A percentile compares a stretch with the other conserved stretches of the same genome.
phyloP scores from a whole-genome alignment of 2,797 vertebrate species.

The Ispidina lecontei region DNA sequence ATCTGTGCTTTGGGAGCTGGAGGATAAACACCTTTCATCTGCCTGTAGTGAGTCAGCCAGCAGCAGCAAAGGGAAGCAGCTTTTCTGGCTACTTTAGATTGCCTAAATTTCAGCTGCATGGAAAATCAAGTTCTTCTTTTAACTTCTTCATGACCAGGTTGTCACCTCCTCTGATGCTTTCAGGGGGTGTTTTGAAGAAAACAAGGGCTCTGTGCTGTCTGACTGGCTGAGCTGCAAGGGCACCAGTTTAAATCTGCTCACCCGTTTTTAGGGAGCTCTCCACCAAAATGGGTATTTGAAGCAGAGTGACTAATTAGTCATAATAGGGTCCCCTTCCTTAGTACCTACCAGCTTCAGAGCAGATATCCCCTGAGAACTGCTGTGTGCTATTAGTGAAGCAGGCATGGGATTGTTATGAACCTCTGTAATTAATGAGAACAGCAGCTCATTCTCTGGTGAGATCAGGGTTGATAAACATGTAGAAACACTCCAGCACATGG shows the following conservation, averaged over 20 bases:
- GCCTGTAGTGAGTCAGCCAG: neutral
- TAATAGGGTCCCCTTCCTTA: neutral
- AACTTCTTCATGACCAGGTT: neutral
- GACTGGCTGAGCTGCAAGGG: neutral
- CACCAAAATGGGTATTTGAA: neutral
- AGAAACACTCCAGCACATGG: neutral
- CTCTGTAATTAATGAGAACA: neutral
- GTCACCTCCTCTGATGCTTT: constrained; percentile 6
- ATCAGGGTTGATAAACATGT: fast-evolving
- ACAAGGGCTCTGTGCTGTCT: neutral
- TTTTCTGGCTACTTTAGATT: neutral
- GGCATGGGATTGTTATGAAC: neutral
- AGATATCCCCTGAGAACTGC: neutral
- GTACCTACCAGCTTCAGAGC: neutral
- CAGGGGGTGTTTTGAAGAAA: neutral
- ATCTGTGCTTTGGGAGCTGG: neutral
- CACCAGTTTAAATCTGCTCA: neutral
- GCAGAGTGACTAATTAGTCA: neutral
- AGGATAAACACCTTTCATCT: neutral
- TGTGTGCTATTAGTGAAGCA: neutral
- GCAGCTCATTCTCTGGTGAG: neutral
- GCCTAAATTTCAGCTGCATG: neutral
- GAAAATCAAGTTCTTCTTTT: neutral
- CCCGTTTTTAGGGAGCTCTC: neutral
- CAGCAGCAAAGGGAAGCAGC: neutral